Conservation (phyloP, 2,888 invertebrate genomes). For the Stictocephala bisonia region DNA sequence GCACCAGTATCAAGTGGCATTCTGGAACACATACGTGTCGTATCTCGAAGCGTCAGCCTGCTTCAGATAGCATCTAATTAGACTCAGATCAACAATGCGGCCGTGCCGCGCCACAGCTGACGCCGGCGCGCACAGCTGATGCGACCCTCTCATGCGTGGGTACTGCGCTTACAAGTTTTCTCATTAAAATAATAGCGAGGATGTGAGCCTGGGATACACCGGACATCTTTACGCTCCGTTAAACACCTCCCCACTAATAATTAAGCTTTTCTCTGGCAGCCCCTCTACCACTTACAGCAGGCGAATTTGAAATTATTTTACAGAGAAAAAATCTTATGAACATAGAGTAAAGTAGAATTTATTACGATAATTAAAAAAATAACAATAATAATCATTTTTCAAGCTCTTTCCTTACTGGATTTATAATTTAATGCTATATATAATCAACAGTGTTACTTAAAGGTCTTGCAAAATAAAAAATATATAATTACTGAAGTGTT, state of each 20-base stretch:
- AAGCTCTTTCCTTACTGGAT: too few relatives aligned
- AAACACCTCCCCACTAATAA: constrained; percentile 27
- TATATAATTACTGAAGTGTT: too few relatives aligned
- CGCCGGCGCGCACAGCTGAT: neutral
- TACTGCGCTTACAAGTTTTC: constrained; percentile 9
- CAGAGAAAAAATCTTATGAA: too few relatives aligned
- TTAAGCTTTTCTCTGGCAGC: constrained; percentile 37
- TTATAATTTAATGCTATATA: too few relatives aligned
- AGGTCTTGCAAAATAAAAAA: too few relatives aligned
- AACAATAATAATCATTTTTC: too few relatives aligned
- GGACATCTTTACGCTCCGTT: constrained; percentile 38
- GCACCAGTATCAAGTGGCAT: too few relatives aligned
- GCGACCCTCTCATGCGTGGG: neutral
- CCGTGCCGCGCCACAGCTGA: constrained; percentile 1
- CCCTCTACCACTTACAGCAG: too few relatives aligned
- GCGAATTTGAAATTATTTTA: too few relatives aligned
- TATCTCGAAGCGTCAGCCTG: neutral
- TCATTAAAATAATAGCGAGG: constrained; percentile 20
- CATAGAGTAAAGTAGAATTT: too few relatives aligned
- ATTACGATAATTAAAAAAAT: too few relatives aligned
- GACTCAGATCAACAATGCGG: neutral
- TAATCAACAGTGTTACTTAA: too few relatives aligned
- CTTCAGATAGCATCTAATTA: neutral
- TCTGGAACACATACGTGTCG: neutral
- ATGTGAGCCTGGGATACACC: constrained; percentile 3